phyloP scores from a whole-genome alignment of 2,113 vertebrate genomes.

The Cariama cristata region DNA sequence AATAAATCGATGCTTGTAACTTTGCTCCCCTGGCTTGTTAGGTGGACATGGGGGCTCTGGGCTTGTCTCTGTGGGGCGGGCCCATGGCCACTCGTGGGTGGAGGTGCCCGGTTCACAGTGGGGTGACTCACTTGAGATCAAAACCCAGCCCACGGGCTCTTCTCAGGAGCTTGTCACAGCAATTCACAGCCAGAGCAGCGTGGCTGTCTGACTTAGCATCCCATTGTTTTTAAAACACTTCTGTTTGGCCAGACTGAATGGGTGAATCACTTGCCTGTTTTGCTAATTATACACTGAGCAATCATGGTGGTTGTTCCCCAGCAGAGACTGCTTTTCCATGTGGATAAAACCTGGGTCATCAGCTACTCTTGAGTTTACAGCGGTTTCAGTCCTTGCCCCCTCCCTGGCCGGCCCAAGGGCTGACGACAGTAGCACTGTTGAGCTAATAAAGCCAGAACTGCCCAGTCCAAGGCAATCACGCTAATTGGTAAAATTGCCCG shows the following conservation, averaged over 20 bases:
- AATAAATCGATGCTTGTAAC: neutral
- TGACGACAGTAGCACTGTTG: neutral
- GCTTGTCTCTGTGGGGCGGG: neutral
- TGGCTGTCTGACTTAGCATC: neutral
- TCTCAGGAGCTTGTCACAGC: neutral
- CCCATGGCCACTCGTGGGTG: too few species aligned
- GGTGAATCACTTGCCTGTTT: neutral
- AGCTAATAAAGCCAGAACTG: neutral
- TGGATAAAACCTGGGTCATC: neutral
- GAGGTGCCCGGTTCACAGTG: neutral
- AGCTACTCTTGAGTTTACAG: neutral
- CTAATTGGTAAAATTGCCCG: neutral
- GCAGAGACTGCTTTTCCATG: neutral
- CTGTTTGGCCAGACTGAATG: neutral
- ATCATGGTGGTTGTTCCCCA: neutral
- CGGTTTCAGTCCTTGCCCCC: neutral
- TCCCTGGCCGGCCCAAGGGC: neutral
- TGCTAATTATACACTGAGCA: neutral
- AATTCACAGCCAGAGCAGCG: neutral
- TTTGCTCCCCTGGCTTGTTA: neutral
- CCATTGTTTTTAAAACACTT: neutral
- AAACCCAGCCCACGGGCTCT: neutral
- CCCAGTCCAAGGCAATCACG: neutral
- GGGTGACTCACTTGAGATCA: neutral
- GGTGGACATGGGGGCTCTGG: accelerated